These are phyloP conservation scores for Sicus ferrugineus DNA, from an alignment of 2,888 invertebrate genomes.

Conservation along the genomic window DNA sequence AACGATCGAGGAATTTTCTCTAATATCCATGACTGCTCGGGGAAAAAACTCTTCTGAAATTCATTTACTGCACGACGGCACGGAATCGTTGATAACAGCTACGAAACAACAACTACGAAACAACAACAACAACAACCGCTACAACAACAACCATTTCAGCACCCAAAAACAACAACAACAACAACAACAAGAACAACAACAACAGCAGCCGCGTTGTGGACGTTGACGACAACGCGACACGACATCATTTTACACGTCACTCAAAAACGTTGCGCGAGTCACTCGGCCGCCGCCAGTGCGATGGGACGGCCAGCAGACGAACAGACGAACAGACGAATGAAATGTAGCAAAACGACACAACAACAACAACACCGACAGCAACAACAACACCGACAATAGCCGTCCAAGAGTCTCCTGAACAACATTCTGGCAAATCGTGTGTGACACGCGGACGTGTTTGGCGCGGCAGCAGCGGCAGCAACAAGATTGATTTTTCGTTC, in stretches of 20 bases:
- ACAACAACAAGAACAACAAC: neutral
- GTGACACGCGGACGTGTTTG: slow-evolving; percentile 24
- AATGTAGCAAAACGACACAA: slow-evolving; percentile 24
- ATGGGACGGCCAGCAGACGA: neutral
- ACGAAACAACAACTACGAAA: no score
- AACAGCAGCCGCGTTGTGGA: neutral
- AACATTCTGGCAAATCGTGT: slow-evolving; percentile 11
- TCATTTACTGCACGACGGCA: no score
- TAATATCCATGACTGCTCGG: no score
- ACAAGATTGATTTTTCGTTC: slow-evolving; percentile 19
- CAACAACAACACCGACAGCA: slow-evolving; percentile 5
- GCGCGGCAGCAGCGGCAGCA: neutral
- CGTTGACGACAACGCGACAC: slow-evolving; percentile 50
- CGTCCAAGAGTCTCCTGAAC: neutral
- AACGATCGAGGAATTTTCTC: no score
- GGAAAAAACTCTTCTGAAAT: no score
- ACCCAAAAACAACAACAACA: neutral
- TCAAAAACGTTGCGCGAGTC: slow-evolving; percentile 40
- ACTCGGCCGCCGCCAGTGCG: neutral
- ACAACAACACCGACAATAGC: neutral
- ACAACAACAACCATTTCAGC: no score
- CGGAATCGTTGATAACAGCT: no score
- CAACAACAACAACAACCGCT: no score
- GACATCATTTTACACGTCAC: slow-evolving; percentile 61
- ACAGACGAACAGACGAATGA: slow-evolving; percentile 5